Evolutionary conservation across 1,140 invertebrate species (phyloP).

Genomic region (Drosophila melanogaster): Release_6_plus_ISO1_MT NT_037436.4:14581001-14581500

Average conservation of each 20-base stretch:
- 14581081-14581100: neutral
- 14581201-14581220: neutral
- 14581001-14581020: slow-evolving; percentile 22
- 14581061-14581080: slow-evolving; percentile 14
- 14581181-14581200: neutral
- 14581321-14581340: neutral
- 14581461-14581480: slow-evolving; percentile 62
- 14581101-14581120: neutral
- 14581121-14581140: neutral
- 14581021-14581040: slow-evolving; percentile 21
- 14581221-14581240: too few species aligned
- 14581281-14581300: neutral
- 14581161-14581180: neutral
- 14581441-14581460: slow-evolving; percentile 58
- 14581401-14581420: slow-evolving; percentile 48
- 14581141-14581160: too few species aligned
- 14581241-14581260: neutral
- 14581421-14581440: slow-evolving; percentile 81
- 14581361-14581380: slow-evolving; percentile 39
- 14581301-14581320: neutral
- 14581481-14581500: slow-evolving; percentile 27
- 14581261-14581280: slow-evolving; percentile 1
- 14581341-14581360: slow-evolving; percentile 39
- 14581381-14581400: slow-evolving; percentile 37
- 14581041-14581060: slow-evolving; percentile 35